phyloP scores from a whole-genome alignment of 2,888 invertebrate species.

The Acanthosepion esculentum region DNA sequence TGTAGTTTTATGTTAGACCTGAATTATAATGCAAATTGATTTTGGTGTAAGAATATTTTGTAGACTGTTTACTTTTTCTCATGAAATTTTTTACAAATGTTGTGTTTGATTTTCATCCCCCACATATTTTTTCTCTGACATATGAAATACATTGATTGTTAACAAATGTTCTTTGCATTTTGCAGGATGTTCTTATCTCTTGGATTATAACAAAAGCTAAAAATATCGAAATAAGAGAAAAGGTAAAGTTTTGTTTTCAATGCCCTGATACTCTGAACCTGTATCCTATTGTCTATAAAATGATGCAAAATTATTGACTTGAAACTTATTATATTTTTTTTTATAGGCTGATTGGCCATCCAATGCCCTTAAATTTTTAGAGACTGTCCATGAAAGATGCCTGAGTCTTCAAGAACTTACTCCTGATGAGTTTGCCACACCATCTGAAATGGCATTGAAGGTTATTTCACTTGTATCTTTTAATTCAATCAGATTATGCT shows the following conservation, averaged over 20 bases:
- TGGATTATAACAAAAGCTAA: constrained; percentile 66
- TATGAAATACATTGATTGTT: no score
- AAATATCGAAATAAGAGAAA: constrained; percentile 66
- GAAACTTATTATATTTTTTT: no score
- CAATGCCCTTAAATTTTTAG: constrained; percentile 64
- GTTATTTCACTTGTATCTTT: constrained; percentile 53
- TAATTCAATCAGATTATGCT: neutral
- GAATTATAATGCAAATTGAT: no score
- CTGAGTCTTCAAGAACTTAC: constrained; percentile 42
- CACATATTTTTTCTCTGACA: neutral
- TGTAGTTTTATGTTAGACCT: no score
- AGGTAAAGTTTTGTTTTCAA: constrained; percentile 54
- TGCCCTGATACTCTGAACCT: neutral
- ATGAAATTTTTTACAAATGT: no score
- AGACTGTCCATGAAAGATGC: constrained; percentile 55
- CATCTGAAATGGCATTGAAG: constrained; percentile 61
- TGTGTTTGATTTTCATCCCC: no score
- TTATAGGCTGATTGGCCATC: constrained; percentile 67
- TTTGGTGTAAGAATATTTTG: neutral
- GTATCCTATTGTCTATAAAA: neutral
- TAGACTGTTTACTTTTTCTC: neutral
- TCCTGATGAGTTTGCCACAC: constrained; percentile 51
- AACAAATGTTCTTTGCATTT: constrained; percentile 48
- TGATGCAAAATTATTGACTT: neutral
- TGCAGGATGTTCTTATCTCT: constrained; percentile 60